phyloP scores from a whole-genome alignment of 2,797 vertebrate genomes.

The Mormyrops boulengeri region DNA sequence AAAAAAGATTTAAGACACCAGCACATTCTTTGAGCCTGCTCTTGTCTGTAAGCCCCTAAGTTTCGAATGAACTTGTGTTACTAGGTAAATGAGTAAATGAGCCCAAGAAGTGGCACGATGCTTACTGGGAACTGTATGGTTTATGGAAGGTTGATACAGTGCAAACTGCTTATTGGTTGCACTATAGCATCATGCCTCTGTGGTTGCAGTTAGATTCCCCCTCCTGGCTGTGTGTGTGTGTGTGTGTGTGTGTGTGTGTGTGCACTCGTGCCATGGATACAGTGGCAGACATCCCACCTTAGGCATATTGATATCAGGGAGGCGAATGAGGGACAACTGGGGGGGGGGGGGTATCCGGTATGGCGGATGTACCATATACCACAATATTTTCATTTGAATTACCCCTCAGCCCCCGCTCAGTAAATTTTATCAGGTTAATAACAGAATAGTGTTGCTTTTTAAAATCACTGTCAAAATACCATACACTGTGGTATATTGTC shows the following conservation, averaged over 20 bases:
- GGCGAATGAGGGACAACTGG: too few relatives aligned
- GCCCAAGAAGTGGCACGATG: not conserved
- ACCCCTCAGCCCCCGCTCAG: not conserved
- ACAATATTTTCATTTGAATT: not conserved
- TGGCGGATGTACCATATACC: not conserved
- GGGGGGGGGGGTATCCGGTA: not conserved
- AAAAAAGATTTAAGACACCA: not conserved
- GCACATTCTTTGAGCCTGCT: not conserved
- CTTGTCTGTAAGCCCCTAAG: not conserved
- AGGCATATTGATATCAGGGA: not conserved
- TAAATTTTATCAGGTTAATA: not conserved
- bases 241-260: not conserved
- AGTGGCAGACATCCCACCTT: slow-evolving; percentile 2
- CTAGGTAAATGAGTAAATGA: not conserved
- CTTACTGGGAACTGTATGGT: not conserved
- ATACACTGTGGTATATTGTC: not conserved
- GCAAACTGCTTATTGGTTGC: not conserved
- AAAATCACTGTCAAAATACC: not conserved
- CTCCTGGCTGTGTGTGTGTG: not conserved
- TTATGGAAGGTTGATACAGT: not conserved
- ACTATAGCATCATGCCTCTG: not conserved
- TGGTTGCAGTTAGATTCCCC: not conserved
- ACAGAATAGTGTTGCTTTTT: not conserved
- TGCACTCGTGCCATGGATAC: not conserved
- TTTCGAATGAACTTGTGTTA: not conserved